These are phyloP conservation scores for Argynnis bischoffii DNA, from an alignment of 2,888 invertebrate species.

Conservation along the genomic window DNA sequence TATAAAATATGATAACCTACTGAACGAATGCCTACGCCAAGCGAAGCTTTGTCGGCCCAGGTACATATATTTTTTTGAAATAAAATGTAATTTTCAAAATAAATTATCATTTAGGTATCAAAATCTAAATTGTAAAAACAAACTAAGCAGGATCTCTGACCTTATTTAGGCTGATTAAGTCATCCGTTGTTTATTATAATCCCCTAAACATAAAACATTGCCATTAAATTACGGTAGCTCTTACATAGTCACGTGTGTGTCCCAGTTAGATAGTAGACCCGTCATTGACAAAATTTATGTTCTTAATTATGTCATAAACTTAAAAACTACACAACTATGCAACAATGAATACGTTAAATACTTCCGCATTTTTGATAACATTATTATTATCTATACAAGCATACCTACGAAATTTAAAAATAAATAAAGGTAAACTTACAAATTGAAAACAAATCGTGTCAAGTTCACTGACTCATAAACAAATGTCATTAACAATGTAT, in stretches of 20 bases:
- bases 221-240: not conserved
- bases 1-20: no score
- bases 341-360: no score
- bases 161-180: slow-evolving; percentile 10
- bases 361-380: no score
- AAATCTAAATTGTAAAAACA: not conserved
- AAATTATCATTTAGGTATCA: no score
- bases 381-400: no score
- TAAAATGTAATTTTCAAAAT: no score
- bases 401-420: no score
- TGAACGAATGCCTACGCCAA: no score
- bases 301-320: no score
- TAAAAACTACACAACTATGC: no score
- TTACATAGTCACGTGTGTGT: not conserved
- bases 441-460: not conserved
- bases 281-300: not conserved
- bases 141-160: not conserved
- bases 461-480: slow-evolving; percentile 18
- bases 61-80: no score
- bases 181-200: slow-evolving; percentile 17
- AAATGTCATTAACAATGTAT: slow-evolving; percentile 9
- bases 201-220: slow-evolving; percentile 4
- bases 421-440: not conserved
- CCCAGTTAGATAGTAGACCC: not conserved
- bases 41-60: no score